Percentiles rank a stretch among this genome's conserved stretches.
Conservation (phyloP, 1,140 invertebrate genomes). For the Cecropterus lyciades region DNA sequence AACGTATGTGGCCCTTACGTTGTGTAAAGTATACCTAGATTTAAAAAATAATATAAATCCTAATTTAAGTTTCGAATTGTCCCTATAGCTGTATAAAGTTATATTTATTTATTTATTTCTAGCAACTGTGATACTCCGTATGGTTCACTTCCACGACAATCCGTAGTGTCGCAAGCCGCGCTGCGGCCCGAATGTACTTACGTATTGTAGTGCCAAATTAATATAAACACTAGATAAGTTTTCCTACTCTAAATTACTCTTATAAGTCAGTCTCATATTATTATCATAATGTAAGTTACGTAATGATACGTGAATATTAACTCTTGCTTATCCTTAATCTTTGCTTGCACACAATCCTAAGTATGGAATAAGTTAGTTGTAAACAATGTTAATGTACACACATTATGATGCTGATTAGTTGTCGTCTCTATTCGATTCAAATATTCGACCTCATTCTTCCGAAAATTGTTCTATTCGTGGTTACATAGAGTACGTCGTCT, state of each 20-base stretch:
- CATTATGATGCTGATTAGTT: no score
- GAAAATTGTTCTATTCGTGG: no score
- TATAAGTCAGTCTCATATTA: neutral
- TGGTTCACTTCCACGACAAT: conserved; percentile 12
- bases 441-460: no score
- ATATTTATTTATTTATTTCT: conserved; percentile 70
- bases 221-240: conserved; percentile 1
- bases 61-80: conserved; percentile 39
- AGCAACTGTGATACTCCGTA: conserved; percentile 71
- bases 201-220: conserved; percentile 41
- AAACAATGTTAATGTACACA: neutral
- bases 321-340: no score
- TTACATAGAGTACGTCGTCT: no score
- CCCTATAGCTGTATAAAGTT: conserved; percentile 65
- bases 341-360: no score
- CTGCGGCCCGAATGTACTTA: conserved; percentile 13
- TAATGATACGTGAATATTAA: neutral
- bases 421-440: no score
- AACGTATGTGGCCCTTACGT: no score
- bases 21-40: conserved; percentile 21
- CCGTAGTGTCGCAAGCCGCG: neutral
- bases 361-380: no score
- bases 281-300: neutral
- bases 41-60: conserved; percentile 36
- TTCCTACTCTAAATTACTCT: conserved; percentile 1